phyloP scores from a whole-genome alignment of 2,113 vertebrate species.

The Ciconia stormi region DNA sequence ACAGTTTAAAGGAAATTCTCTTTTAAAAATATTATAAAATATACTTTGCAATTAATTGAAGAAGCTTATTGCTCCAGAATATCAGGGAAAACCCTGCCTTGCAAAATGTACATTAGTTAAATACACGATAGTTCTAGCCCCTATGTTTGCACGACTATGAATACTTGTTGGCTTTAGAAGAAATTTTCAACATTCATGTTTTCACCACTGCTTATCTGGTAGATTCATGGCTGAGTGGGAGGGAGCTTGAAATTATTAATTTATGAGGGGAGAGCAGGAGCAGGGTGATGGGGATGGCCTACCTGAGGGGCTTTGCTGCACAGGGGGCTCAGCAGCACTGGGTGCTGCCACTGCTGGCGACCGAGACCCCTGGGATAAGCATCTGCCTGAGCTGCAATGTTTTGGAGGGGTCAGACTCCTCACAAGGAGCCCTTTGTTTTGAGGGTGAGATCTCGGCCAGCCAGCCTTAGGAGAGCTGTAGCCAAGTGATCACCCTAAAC shows the following conservation, averaged over 20 bases:
- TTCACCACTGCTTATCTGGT: background rate
- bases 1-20: background rate
- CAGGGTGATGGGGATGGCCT: background rate
- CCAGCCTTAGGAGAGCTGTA: background rate
- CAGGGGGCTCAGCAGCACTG: background rate
- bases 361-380: accelerated
- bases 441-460: background rate
- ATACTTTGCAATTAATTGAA: background rate
- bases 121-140: background rate
- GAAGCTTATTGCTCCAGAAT: background rate
- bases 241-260: background rate
- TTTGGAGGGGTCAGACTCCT: background rate
- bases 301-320: background rate
- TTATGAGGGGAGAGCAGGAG: background rate
- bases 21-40: background rate
- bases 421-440: background rate
- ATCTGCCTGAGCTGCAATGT: background rate
- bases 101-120: background rate
- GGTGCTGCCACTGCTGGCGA: background rate
- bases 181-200: background rate
- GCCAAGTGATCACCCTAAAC: background rate
- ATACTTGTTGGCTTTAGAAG: background rate
- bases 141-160: background rate
- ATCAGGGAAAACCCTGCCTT: background rate
- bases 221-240: background rate